phyloP scores from a whole-genome alignment of 2,113 vertebrate species.

The Varanus salvator region DNA sequence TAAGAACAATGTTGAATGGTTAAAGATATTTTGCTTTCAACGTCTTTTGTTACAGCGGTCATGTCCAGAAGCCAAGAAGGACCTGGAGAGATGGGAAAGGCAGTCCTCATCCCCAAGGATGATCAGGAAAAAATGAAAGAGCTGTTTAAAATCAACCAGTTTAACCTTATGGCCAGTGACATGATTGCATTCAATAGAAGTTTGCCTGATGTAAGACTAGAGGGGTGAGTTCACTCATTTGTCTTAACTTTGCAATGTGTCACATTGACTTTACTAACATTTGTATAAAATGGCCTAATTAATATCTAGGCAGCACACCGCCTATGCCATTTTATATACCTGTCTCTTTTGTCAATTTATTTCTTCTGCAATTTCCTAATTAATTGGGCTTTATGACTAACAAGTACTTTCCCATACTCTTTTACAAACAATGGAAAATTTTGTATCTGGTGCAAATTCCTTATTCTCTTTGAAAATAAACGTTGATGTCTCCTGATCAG shows the following conservation, averaged over 20 bases:
- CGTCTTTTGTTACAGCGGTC: constrained; percentile 81
- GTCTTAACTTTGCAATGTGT: neutral
- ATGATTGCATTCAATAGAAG: constrained; percentile 96
- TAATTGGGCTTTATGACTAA: neutral
- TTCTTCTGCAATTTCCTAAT: neutral
- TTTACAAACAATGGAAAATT: neutral
- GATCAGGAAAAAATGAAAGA: constrained; percentile 99
- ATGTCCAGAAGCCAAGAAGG: constrained; percentile 94
- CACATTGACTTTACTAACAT: neutral
- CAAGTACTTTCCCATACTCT: neutral
- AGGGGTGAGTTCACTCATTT: constrained; percentile 85
- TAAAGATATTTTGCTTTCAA: rapidly evolving
- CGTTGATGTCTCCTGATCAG: neutral
- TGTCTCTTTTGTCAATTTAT: neutral
- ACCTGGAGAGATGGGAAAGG: constrained; percentile 97
- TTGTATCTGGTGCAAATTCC: too few species aligned
- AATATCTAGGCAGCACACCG: neutral
- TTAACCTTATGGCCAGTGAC: constrained; percentile 98
- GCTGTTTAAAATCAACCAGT: constrained; percentile 98
- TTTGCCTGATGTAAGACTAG: constrained; percentile 93
- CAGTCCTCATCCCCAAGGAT: constrained; percentile 91
- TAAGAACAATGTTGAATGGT: rapidly evolving
- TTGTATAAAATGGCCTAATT: neutral
- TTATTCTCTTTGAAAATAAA: neutral
- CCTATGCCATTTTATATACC: neutral